Evolutionary conservation across 2,888 invertebrate species (phyloP).

Genomic region (Nephrotoma flavescens): DNA sequence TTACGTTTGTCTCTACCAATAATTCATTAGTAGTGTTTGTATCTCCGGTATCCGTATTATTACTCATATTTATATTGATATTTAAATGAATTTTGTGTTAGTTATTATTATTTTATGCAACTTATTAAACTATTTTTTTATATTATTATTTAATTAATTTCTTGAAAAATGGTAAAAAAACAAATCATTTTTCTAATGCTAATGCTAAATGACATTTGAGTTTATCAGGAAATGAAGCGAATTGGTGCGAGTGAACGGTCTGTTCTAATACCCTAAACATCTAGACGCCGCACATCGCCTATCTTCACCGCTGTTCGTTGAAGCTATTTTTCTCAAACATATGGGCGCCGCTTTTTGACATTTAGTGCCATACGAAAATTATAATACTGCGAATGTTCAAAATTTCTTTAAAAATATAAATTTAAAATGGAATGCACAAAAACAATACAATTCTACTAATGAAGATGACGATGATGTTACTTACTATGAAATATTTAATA

Average conservation of each 20-base stretch:
- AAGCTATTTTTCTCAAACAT: too few relatives aligned
- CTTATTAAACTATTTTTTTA: neutral
- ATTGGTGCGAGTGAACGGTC: neutral
- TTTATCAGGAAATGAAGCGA: neutral
- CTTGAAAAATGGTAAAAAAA: neutral
- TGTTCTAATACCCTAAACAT: too few relatives aligned
- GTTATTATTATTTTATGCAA: neutral
- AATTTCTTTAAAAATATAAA: too few relatives aligned
- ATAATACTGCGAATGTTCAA: too few relatives aligned
- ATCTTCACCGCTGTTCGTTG: too few relatives aligned
- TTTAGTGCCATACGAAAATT: too few relatives aligned
- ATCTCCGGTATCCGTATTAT: conserved; percentile 28
- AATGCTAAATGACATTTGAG: neutral
- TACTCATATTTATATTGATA: conserved; percentile 26
- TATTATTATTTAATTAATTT: neutral
- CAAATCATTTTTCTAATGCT: neutral
- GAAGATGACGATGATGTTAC: too few relatives aligned
- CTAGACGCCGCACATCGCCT: too few relatives aligned
- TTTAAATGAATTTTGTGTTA: conserved; percentile 26
- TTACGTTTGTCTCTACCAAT: neutral
- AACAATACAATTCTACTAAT: too few relatives aligned
- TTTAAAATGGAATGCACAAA: too few relatives aligned
- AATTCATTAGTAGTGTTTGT: conserved; percentile 19
- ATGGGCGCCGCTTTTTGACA: too few relatives aligned
- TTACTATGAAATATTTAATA: too few relatives aligned